These are phyloP conservation scores for Calidris pygmaea DNA, from an alignment of 2,113 vertebrate genomes.

Conservation along the genomic window DNA sequence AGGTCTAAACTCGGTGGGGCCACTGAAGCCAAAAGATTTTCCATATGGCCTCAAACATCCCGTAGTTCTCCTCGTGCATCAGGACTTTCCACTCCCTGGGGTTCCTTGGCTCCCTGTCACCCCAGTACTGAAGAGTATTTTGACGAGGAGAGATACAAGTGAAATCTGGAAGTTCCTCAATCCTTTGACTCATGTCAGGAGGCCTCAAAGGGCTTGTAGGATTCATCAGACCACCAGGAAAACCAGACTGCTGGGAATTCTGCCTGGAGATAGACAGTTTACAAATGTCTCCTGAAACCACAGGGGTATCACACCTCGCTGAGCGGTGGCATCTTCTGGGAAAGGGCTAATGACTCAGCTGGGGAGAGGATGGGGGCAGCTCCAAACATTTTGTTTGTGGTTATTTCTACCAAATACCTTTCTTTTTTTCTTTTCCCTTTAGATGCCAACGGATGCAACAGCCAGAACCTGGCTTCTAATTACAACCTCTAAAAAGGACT, in stretches of 20 bases:
- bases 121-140: neutral
- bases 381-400: neutral
- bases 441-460: neutral
- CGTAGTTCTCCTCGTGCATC: neutral
- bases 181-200: neutral
- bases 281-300: neutral
- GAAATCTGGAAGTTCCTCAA: neutral
- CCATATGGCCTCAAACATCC: neutral
- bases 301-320: accelerated
- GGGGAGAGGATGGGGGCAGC: neutral
- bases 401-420: neutral
- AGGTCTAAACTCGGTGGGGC: neutral
- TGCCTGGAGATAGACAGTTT: neutral
- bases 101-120: neutral
- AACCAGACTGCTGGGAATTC: neutral
- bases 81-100: neutral
- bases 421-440: neutral
- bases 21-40: neutral
- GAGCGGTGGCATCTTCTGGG: neutral
- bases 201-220: neutral
- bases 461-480: neutral
- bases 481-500: neutral
- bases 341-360: neutral
- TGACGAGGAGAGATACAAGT: neutral
- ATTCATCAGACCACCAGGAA: neutral